Percentiles rank a stretch among this genome's conserved stretches.
These are phyloP conservation scores for Sympetrum striolatum DNA, from an alignment of 2,888 invertebrate genomes.

Conservation along the genomic window DNA sequence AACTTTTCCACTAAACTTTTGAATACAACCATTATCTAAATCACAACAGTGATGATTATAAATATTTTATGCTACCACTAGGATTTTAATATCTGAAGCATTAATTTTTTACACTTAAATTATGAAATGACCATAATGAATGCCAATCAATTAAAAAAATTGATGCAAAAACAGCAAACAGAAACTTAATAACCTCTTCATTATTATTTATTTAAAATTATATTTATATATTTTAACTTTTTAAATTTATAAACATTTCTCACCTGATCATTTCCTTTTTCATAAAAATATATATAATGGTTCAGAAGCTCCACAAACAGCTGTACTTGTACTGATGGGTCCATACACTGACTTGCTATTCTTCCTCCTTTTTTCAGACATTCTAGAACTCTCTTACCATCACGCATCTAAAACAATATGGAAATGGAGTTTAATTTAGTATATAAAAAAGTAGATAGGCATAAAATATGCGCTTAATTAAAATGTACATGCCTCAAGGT, in stretches of 20 bases:
- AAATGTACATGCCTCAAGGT: no score
- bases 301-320: slow-evolving; percentile 94
- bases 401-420: slow-evolving; percentile 70
- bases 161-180: neutral
- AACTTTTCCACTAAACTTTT: no score
- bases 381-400: slow-evolving; percentile 90
- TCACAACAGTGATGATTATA: no score
- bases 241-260: slow-evolving; percentile 41
- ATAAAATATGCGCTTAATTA: no score
- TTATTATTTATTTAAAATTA: neutral
- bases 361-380: slow-evolving; percentile 94
- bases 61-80: no score
- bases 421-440: no score
- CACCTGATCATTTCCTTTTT: slow-evolving; percentile 80
- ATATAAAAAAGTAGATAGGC: no score
- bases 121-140: no score
- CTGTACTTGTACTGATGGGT: slow-evolving; percentile 94
- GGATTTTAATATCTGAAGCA: no score
- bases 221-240: neutral
- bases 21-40: no score
- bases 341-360: slow-evolving; percentile 98
- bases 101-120: no score
- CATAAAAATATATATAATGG: slow-evolving; percentile 91
- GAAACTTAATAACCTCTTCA: no score
- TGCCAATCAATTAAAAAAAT: neutral